A percentile compares a stretch with the other conserved stretches of the same genome.
These are phyloP conservation scores for Drosophila lini DNA, from an alignment of 1,140 invertebrate genomes.

Conservation along the genomic window DNA sequence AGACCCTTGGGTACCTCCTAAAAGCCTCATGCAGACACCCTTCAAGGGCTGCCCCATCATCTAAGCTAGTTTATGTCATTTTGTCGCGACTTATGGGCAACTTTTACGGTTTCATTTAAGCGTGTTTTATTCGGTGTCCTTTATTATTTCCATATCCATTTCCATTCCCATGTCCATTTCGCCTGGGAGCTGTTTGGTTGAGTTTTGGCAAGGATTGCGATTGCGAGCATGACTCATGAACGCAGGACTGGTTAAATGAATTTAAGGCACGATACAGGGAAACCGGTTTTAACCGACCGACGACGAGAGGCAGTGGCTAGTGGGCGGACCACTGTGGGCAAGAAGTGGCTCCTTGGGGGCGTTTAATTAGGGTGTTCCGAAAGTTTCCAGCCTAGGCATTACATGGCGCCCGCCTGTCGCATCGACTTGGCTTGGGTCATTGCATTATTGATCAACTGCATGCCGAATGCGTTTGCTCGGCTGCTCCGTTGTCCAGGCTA, in stretches of 20 bases:
- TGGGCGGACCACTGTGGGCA: not conserved
- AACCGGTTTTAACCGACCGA: constrained; percentile 49
- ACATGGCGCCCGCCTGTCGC: constrained; percentile 59
- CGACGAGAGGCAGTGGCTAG: constrained; percentile 1
- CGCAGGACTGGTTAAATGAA: constrained; percentile 64
- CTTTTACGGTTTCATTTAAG: constrained; percentile 74
- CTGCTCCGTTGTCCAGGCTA: constrained; percentile 14
- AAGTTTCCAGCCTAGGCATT: constrained; percentile 53
- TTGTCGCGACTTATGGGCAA: constrained; percentile 74
- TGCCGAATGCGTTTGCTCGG: constrained; percentile 42
- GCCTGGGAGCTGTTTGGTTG: constrained; percentile 22
- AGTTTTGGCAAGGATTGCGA: constrained; percentile 47
- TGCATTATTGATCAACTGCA: constrained; percentile 79
- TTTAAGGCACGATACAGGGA: constrained; percentile 63
- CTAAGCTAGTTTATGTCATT: constrained; percentile 66
- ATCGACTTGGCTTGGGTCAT: constrained; percentile 45
- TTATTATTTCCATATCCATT: constrained; percentile 16
- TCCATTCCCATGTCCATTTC: constrained; percentile 17
- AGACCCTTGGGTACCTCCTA: not conserved
- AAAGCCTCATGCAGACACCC: constrained; percentile 10
- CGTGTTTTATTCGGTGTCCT: constrained; percentile 39
- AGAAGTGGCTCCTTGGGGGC: constrained; percentile 39
- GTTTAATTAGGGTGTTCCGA: constrained; percentile 57
- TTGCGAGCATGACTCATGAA: constrained; percentile 38
- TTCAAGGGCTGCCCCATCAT: constrained; percentile 19